Evolutionary conservation across 1,140 invertebrate genomes (phyloP).

Genomic region (Scaptomyza hsui): DNA sequence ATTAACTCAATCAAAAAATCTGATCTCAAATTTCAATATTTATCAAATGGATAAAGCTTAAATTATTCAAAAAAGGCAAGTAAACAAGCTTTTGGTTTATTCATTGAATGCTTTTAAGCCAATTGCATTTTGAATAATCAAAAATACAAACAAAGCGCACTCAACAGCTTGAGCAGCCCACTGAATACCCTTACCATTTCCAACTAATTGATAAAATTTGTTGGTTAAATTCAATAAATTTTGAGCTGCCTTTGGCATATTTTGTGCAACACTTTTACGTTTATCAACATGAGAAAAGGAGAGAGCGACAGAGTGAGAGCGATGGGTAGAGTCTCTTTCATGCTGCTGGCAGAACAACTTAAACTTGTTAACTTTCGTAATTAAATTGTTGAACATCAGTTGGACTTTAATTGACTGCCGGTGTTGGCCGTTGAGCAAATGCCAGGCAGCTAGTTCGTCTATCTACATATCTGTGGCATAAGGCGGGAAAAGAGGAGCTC

Average conservation of each 20-base stretch:
- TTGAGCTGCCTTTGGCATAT: conserved; percentile 20
- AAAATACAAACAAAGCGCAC: not conserved
- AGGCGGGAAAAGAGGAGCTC: not conserved
- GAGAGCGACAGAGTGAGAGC: not conserved
- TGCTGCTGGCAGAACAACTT: conserved; percentile 52
- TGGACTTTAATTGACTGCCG: conserved; percentile 75
- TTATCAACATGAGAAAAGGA: not conserved
- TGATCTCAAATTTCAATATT: not conserved
- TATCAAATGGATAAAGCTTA: not conserved
- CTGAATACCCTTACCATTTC: conserved; percentile 3
- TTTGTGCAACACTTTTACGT: conserved; percentile 38
- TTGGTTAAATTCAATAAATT: conserved; percentile 28
- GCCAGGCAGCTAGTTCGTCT: not conserved
- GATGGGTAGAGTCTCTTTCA: not conserved
- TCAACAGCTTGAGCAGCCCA: not conserved
- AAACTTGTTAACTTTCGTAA: conserved; percentile 80
- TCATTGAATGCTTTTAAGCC: not conserved
- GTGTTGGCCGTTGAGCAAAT: conserved; percentile 27
- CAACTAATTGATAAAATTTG: conserved; percentile 1
- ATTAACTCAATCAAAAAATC: not conserved
- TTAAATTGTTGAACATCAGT: conserved; percentile 83
- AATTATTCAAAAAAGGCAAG: not conserved
- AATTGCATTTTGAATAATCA: conserved; percentile 1
- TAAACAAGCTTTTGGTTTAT: not conserved
- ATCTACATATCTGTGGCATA: not conserved